Percentiles rank a stretch among this genome's conserved stretches.
Evolutionary conservation across 2,113 vertebrate genomes (phyloP).

Genomic region (Mystacornis crossleyi): DNA sequence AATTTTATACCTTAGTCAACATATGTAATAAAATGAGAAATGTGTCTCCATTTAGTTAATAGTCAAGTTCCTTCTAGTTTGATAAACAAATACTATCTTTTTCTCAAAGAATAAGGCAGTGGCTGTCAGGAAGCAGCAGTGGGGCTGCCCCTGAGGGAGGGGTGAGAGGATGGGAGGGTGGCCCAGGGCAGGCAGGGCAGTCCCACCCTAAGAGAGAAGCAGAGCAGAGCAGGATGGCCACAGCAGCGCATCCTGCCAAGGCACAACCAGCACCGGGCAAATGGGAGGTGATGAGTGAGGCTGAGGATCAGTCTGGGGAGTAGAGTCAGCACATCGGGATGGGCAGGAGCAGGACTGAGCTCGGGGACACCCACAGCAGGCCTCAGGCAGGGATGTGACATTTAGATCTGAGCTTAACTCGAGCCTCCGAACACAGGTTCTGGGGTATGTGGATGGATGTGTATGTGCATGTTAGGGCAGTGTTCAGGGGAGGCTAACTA

Average conservation of each 20-base stretch:
- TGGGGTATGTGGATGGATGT: too few species aligned
- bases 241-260: accelerated
- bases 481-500: not conserved
- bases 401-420: not conserved
- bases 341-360: not conserved
- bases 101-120: not conserved
- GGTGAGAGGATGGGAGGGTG: accelerated
- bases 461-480: accelerated
- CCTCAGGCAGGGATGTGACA: accelerated
- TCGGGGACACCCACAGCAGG: accelerated
- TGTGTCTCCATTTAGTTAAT: not conserved
- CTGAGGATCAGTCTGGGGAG: not conserved
- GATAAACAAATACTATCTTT: not conserved
- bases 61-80: not conserved
- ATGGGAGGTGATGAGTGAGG: accelerated
- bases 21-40: not conserved
- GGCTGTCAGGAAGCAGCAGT: not conserved
- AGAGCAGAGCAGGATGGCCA: accelerated
- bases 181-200: not conserved
- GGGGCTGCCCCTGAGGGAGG: not conserved
- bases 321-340: not conserved
- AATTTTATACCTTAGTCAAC: not conserved
- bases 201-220: accelerated
- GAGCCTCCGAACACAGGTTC: too few species aligned
- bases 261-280: not conserved